Conservation (phyloP, 2,888 invertebrate species). For the Teleogryllus oceanicus region DNA sequence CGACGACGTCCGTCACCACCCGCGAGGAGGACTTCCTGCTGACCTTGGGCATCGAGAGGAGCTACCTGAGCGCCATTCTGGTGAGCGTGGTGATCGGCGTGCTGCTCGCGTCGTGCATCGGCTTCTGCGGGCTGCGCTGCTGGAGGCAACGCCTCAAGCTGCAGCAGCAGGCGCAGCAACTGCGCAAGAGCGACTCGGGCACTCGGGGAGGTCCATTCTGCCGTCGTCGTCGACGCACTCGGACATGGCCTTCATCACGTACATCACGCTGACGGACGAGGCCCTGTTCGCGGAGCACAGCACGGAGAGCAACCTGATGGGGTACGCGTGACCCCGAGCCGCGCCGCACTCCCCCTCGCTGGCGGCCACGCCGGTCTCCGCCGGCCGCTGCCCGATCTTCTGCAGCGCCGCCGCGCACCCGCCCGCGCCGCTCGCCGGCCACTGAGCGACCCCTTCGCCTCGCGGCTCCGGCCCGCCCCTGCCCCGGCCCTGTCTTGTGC, state of each 20-base stretch:
- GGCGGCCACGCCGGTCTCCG: too few relatives aligned
- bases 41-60: constrained; percentile 39
- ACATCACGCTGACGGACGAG: constrained; percentile 37
- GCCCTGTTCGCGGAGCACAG: constrained; percentile 33
- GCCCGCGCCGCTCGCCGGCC: too few relatives aligned
- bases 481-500: too few relatives aligned
- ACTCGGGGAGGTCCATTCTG: constrained; percentile 34
- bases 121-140: constrained; percentile 35
- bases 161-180: constrained; percentile 31
- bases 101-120: constrained; percentile 36
- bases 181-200: constrained; percentile 34
- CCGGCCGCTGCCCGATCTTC: too few relatives aligned
- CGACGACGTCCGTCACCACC: constrained; percentile 40
- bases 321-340: constrained; percentile 28
- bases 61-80: constrained; percentile 38
- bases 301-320: constrained; percentile 33
- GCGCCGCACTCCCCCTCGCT: neutral
- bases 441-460: too few relatives aligned
- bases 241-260: constrained; percentile 37
- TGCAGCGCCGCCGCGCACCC: too few relatives aligned
- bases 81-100: constrained; percentile 37
- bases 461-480: too few relatives aligned
- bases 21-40: constrained; percentile 38
- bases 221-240: constrained; percentile 35
- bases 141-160: constrained; percentile 35